phyloP scores from a whole-genome alignment of 53 echinoderm and acorn worm genomes.

The Echinarachnius parma region DNA sequence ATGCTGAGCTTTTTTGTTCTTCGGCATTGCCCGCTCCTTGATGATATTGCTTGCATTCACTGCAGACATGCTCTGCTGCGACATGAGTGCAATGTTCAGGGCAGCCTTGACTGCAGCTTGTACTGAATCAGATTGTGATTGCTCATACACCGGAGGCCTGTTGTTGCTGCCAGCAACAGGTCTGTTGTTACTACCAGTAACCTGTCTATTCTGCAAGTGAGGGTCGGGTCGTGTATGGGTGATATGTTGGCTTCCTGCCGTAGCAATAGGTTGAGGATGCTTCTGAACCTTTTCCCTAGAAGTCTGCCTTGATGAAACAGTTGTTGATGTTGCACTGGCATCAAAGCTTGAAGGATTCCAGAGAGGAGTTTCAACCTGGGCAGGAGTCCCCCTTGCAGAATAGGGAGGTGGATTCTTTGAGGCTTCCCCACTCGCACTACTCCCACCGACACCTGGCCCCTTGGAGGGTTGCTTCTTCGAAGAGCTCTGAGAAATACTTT shows the following conservation, averaged over 20 bases:
- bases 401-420: constrained; percentile 39
- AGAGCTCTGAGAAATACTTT: constrained; percentile 82
- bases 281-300: constrained; percentile 7
- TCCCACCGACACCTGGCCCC: not conserved
- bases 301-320: not conserved
- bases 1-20: constrained; percentile 7
- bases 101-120: constrained; percentile 30
- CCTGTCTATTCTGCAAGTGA: not conserved
- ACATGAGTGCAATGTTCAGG: constrained; percentile 15
- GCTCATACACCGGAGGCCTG: constrained; percentile 9
- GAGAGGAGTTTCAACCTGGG: constrained; percentile 33
- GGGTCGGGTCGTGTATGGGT: constrained; percentile 3
- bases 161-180: no score
- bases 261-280: not conserved
- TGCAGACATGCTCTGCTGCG: constrained; percentile 14
- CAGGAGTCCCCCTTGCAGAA: constrained; percentile 22
- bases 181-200: no score
- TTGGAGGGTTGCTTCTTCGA: constrained; percentile 31
- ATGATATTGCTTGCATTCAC: not conserved
- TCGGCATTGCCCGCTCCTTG: not conserved
- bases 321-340: not conserved
- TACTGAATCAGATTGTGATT: constrained; percentile 3
- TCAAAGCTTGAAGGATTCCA: constrained; percentile 63
- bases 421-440: constrained; percentile 18
- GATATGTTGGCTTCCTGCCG: constrained; percentile 1